Evolutionary conservation across 2,888 invertebrate species (phyloP).

Genomic region (Parnassius smintheus): DNA sequence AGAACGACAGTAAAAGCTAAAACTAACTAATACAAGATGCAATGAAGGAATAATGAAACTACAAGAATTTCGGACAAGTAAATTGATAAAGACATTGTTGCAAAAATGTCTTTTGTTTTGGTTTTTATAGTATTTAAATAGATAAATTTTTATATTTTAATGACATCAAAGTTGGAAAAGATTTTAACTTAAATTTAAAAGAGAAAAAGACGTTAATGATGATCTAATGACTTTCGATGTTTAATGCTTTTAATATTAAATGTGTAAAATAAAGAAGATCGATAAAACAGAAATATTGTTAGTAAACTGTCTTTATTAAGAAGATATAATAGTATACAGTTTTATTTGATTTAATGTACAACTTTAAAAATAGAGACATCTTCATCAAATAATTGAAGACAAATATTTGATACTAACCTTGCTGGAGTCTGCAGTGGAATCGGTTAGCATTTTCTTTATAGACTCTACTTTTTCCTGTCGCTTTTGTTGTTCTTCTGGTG

Average conservation of each 20-base stretch:
- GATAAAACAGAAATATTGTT: background rate
- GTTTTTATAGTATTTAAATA: background rate
- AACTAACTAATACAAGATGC: conserved; percentile 47
- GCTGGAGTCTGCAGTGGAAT: conserved; percentile 77
- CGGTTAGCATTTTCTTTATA: conserved; percentile 94
- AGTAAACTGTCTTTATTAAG: background rate
- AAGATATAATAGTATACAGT: background rate
- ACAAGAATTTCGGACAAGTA: conserved; percentile 8
- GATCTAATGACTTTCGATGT: background rate
- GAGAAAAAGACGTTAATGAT: background rate
- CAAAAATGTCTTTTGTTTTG: conserved; percentile 8
- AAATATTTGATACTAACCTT: conserved; percentile 51
- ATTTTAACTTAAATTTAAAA: background rate
- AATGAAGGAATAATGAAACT: conserved; percentile 26
- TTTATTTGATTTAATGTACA: conserved; percentile 1
- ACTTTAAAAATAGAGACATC: background rate
- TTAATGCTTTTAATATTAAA: background rate
- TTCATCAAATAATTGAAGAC: conserved; percentile 8
- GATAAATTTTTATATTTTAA: background rate
- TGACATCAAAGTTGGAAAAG: background rate
- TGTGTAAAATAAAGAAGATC: background rate
- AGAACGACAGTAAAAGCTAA: conserved; percentile 61
- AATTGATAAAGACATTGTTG: conserved; percentile 11
- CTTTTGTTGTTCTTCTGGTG: conserved; percentile 91
- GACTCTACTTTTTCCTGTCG: conserved; percentile 93